A percentile compares a stretch with the other conserved stretches of the same genome.
phyloP scores from a whole-genome alignment of 2,888 invertebrate species.

The Oasisia sp. region DNA sequence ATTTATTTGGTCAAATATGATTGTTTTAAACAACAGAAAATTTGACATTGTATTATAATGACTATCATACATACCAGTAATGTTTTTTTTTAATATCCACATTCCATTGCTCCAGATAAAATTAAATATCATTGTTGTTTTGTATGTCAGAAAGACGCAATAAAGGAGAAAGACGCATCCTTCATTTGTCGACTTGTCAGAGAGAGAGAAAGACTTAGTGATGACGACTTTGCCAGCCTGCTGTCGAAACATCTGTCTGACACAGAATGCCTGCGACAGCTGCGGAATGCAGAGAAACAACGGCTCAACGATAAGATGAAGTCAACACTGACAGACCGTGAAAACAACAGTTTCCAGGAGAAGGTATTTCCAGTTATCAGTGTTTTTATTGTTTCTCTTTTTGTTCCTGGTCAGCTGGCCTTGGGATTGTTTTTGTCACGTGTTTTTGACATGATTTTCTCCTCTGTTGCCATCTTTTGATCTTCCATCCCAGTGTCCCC shows the following conservation, averaged over 20 bases:
- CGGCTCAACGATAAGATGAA: not conserved
- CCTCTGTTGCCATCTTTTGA: no score
- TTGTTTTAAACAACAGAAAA: no score
- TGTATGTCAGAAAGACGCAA: not conserved
- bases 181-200: not conserved
- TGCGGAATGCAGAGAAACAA: not conserved
- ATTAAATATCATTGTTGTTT: not conserved
- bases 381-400: not conserved
- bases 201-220: not conserved
- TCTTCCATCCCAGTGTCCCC: no score
- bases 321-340: not conserved
- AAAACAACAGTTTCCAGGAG: not conserved
- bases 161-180: not conserved
- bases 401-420: not conserved
- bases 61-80: not conserved
- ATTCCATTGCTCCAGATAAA: not conserved
- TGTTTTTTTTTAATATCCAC: not conserved
- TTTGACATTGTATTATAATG: no score
- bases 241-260: not conserved
- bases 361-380: not conserved
- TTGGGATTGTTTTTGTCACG: no score
- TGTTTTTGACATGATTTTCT: no score
- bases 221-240: not conserved
- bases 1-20: no score
- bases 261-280: not conserved